Evolutionary conservation across 2,888 invertebrate genomes (phyloP), one percentile per base, ranked within the genome.

Genomic region (Drosophila kambysellisi): DNA sequence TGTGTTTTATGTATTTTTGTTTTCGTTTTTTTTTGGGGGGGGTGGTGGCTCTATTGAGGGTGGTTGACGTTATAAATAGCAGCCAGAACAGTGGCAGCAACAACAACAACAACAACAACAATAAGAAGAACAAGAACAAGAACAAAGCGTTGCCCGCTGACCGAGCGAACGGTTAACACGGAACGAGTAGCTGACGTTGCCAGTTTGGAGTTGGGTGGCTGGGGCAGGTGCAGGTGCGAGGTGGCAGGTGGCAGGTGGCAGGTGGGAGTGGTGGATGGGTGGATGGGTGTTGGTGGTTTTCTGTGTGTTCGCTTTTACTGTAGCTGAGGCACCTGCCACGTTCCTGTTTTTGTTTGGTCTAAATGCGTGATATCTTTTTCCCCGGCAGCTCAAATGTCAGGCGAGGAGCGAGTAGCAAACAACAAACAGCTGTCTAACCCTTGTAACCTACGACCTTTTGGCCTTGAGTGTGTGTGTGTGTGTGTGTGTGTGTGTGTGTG

Each of bases 361-460:
- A 57, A 56, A 63, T 61, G 78, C 75, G 79, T 71, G 70, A 79
- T 74, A 76, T 77, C 73, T 76, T 69, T 77, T 78, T 77, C 70
- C 74, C 65, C 66, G 74, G 60, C 57, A 73, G 68, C 62, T 79
- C 76, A 76, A 73, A 76, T 79, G 76, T 79, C 79, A 79, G 66
- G 32, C 35, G 53, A 60, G 37, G 35, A 12, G 32, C 60, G 50
- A 25, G n/a, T 56, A 39, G 35, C 50, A 33, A 33, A 39, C 52
- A 59, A 65, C 58, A 59, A 54, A 65, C 39, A 46, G 69, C 52
- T 73, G 70, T 69, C 80, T 76, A 79, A 78, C 74, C 79, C 79
- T 81, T 81, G 70, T 78, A 75, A 70, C 81, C 77, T 59, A 51
- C 74, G 81, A 79, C 81, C 79, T 79, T 79, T 80, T 51, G 20